These are phyloP conservation scores for Brassicogethes aeneus DNA, from an alignment of 2,888 invertebrate genomes.

Conservation along the genomic window DNA sequence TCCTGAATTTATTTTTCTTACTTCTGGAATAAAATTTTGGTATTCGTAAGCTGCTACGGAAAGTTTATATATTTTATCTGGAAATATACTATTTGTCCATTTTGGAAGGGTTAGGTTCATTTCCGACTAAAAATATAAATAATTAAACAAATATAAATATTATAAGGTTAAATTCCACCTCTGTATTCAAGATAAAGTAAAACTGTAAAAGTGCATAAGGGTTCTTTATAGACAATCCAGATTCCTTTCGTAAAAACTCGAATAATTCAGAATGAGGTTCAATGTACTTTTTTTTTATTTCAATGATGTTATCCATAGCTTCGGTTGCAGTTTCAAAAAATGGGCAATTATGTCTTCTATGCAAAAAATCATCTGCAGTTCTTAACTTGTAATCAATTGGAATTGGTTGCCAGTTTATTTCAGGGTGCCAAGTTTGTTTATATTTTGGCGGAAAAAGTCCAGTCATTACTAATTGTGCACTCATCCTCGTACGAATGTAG, in stretches of 20 bases:
- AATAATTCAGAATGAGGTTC: not conserved
- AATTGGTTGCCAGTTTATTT: slow-evolving; percentile 76
- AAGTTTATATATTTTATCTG: not conserved
- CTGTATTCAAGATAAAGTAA: not conserved
- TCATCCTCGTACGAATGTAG: slow-evolving; percentile 77
- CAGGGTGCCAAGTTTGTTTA: slow-evolving; percentile 55
- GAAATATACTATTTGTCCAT: not conserved
- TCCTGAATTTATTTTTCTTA: not conserved
- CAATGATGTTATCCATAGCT: not conserved
- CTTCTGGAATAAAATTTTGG: not conserved
- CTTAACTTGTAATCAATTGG: slow-evolving; percentile 69
- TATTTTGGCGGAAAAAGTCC: slow-evolving; percentile 63
- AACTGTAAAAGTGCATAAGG: not conserved
- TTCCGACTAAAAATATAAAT: not conserved
- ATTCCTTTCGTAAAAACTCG: not conserved
- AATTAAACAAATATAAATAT: too few relatives aligned
- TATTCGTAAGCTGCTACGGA: not conserved
- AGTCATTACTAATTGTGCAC: slow-evolving; percentile 71
- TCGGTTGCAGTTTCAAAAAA: not conserved
- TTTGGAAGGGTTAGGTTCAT: not conserved
- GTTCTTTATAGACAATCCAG: not conserved
- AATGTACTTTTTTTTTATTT: not conserved
- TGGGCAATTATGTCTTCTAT: not conserved
- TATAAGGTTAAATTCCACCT: too few relatives aligned
- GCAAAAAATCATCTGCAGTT: slow-evolving; percentile 17